phyloP scores from a whole-genome alignment of 2,888 invertebrate genomes.

The Andrena chrysosceles region DNA sequence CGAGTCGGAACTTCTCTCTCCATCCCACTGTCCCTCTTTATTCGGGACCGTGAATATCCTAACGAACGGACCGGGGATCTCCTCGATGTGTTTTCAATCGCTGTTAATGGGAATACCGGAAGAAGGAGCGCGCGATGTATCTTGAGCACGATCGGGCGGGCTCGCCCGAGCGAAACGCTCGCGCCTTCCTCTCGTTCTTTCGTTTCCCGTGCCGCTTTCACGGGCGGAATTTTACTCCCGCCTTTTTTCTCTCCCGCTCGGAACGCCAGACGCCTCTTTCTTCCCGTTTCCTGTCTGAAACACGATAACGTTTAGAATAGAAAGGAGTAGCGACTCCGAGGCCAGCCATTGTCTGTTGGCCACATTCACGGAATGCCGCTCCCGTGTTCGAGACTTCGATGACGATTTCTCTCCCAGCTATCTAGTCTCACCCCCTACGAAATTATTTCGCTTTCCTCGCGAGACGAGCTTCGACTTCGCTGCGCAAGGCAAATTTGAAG shows the following conservation, averaged over 20 bases:
- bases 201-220: conserved; percentile 5
- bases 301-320: conserved; percentile 7
- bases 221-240: background rate
- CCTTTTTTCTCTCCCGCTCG: background rate
- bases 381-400: background rate
- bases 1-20: conserved; percentile 8
- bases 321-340: background rate
- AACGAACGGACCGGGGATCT: conserved; percentile 57
- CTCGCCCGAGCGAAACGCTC: conserved; percentile 25
- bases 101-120: conserved; percentile 66
- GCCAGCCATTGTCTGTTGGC: background rate
- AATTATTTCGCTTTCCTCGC: background rate
- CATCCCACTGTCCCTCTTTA: conserved; percentile 30
- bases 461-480: conserved; percentile 1
- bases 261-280: background rate
- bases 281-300: background rate
- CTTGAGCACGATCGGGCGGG: conserved; percentile 27
- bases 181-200: background rate
- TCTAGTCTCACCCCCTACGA: background rate
- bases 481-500: conserved; percentile 8
- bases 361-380: background rate
- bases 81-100: conserved; percentile 71
- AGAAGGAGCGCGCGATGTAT: conserved; percentile 37
- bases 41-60: conserved; percentile 53
- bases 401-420: background rate